Percentiles rank a stretch among this genome's conserved stretches.
These are phyloP conservation scores for Hecatera dysodea DNA, from an alignment of 2,888 invertebrate species.

Conservation along the genomic window DNA sequence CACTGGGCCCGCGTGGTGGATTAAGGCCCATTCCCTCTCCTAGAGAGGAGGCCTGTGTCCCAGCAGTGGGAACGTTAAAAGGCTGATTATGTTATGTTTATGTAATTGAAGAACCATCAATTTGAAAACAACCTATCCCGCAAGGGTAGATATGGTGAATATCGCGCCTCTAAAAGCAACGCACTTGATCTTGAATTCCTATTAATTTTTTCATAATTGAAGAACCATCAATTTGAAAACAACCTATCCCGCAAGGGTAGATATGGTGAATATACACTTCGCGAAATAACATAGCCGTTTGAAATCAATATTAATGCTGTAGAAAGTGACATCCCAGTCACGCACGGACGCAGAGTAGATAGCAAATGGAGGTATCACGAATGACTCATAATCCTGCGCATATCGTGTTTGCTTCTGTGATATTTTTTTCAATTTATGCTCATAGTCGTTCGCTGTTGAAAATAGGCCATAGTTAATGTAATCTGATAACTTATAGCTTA, in stretches of 20 bases:
- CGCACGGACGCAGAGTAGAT: constrained; percentile 35
- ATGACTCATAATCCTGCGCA: not conserved
- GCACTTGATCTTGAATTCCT: not conserved
- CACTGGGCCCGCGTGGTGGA: too few relatives aligned
- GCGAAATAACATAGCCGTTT: constrained; percentile 45
- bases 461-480: not conserved
- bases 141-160: constrained; percentile 27
- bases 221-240: too few relatives aligned
- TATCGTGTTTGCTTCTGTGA: not conserved
- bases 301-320: constrained; percentile 59
- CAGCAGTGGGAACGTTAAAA: too few relatives aligned
- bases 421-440: not conserved
- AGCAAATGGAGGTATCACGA: constrained; percentile 23
- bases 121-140: too few relatives aligned
- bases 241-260: constrained; percentile 9
- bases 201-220: too few relatives aligned
- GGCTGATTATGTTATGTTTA: too few relatives aligned
- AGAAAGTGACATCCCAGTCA: constrained; percentile 60
- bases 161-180: not conserved
- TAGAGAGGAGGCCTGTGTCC: too few relatives aligned
- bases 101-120: too few relatives aligned
- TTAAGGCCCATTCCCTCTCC: too few relatives aligned
- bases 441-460: not conserved
- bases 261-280: constrained; percentile 32
- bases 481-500: too few relatives aligned